Conservation (phyloP, 2,888 invertebrate genomes). For the Drepana falcataria region DNA sequence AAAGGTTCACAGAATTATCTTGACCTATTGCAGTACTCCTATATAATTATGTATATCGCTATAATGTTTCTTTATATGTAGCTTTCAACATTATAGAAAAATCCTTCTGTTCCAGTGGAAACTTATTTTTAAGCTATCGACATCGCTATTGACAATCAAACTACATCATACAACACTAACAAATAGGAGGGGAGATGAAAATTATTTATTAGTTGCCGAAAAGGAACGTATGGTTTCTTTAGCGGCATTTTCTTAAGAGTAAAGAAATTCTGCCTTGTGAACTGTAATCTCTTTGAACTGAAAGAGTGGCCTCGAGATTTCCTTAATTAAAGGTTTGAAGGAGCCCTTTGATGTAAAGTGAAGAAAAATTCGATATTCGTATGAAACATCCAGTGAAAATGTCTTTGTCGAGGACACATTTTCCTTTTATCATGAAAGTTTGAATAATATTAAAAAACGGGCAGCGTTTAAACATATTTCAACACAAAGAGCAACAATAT, state of each 20-base stretch:
- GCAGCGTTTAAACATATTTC: too few relatives aligned
- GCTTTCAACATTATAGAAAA: too few relatives aligned
- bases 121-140: neutral
- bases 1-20: too few relatives aligned
- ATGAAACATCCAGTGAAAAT: neutral
- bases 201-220: slow-evolving; percentile 58
- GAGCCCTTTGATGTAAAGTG: slow-evolving; percentile 20
- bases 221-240: slow-evolving; percentile 38
- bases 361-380: slow-evolving; percentile 11
- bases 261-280: slow-evolving; percentile 14
- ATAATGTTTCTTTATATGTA: too few relatives aligned
- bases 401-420: too few relatives aligned
- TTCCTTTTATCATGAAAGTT: too few relatives aligned
- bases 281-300: slow-evolving; percentile 30
- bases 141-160: neutral
- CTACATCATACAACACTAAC: slow-evolving; percentile 1
- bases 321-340: slow-evolving; percentile 32
- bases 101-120: too few relatives aligned
- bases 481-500: too few relatives aligned
- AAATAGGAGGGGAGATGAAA: slow-evolving; percentile 35
- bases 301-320: slow-evolving; percentile 31
- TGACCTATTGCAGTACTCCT: too few relatives aligned
- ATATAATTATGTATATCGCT: too few relatives aligned
- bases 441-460: too few relatives aligned
- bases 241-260: slow-evolving; percentile 12